Conservation (phyloP, 2,888 invertebrate species). For the Mythimna pallens region DNA sequence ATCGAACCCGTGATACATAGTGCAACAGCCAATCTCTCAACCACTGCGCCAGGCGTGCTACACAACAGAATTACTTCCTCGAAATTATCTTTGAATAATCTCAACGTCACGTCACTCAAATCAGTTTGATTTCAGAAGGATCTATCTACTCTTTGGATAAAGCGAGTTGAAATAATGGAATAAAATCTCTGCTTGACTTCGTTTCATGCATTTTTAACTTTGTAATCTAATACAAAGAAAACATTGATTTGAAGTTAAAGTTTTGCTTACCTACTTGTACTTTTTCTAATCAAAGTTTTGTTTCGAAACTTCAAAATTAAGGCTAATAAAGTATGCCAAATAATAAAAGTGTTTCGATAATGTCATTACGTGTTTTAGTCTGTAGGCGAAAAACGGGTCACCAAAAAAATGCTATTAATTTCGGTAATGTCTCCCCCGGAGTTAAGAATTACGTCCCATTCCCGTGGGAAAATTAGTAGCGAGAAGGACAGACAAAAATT, state of each 20-base stretch:
- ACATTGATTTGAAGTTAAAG: neutral
- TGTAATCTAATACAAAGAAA: neutral
- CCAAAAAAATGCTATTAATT: too few species aligned
- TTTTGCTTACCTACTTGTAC: too few species aligned
- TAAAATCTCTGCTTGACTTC: neutral
- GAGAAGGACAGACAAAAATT: too few species aligned
- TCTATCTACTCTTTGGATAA: neutral
- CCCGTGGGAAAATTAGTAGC: too few species aligned
- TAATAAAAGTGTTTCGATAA: neutral
- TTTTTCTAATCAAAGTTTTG: constrained; percentile 9
- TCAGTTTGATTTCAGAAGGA: constrained; percentile 2
- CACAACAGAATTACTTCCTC: neutral
- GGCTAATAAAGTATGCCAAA: neutral
- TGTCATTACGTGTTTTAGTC: neutral
- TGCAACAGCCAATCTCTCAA: too few species aligned
- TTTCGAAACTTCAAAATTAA: neutral
- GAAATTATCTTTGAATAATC: neutral
- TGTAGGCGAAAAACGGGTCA: neutral
- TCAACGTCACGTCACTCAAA: constrained; percentile 22
- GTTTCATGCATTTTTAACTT: constrained; percentile 3
- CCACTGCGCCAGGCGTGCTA: too few species aligned
- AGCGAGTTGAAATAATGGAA: neutral
- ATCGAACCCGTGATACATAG: too few species aligned
- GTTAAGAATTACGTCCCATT: too few species aligned
- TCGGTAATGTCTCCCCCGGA: too few species aligned